Conservation (phyloP, 2,888 invertebrate genomes). For the Eupithecia centaureata region DNA sequence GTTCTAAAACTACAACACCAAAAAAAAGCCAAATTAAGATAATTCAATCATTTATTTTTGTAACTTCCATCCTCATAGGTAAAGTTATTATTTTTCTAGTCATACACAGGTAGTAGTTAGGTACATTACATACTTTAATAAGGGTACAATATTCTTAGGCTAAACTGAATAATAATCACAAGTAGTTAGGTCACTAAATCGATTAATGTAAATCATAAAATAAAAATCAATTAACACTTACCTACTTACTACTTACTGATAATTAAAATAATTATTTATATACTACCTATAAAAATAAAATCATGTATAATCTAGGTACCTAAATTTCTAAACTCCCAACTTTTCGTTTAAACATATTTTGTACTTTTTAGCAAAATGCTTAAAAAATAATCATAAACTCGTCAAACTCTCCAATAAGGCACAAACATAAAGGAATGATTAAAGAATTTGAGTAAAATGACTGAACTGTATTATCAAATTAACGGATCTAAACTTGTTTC, state of each 20-base stretch:
- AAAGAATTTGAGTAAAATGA: not conserved
- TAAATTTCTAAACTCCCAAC: not conserved
- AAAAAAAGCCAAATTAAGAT: too few species aligned
- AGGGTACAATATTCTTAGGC: not conserved
- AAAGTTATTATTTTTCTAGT: too few species aligned
- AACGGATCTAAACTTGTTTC: slow-evolving; percentile 50
- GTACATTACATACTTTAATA: not conserved
- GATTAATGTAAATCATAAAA: not conserved
- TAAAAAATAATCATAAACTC: too few species aligned
- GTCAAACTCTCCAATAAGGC: slow-evolving; percentile 37
- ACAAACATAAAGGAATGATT: slow-evolving; percentile 46
- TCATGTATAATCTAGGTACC: too few species aligned
- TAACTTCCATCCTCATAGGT: too few species aligned
- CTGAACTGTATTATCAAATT: slow-evolving; percentile 22
- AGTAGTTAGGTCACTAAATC: not conserved
- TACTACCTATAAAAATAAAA: not conserved
- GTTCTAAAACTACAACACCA: too few species aligned
- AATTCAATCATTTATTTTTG: too few species aligned
- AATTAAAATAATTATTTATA: not conserved
- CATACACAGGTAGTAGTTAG: too few species aligned
- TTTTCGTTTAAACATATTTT: slow-evolving; percentile 53
- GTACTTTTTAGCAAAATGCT: slow-evolving; percentile 64
- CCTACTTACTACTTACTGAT: not conserved
- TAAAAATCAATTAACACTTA: not conserved
- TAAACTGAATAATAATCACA: slow-evolving; percentile 2